Evolutionary conservation across 2,888 invertebrate genomes (phyloP).

Genomic region (Acronicta aceris): DNA sequence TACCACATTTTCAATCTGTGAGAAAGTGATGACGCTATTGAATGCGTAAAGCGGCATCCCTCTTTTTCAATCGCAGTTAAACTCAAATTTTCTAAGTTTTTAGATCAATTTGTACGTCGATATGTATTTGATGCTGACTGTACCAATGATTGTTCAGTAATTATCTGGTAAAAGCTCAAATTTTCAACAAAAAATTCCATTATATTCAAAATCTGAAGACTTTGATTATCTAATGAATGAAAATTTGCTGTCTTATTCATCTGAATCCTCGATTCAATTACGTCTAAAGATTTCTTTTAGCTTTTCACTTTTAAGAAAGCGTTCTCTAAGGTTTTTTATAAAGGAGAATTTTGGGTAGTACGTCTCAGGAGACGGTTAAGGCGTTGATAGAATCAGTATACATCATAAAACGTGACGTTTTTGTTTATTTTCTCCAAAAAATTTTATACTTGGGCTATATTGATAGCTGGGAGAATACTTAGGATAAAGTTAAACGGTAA

Average conservation of each 20-base stretch:
- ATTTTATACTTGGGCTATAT: slow-evolving; percentile 18
- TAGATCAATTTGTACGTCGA: too few relatives aligned
- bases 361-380: slow-evolving; percentile 12
- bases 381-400: slow-evolving; percentile 36
- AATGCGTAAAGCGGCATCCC: too few relatives aligned
- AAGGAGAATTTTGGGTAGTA: slow-evolving; percentile 14
- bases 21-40: too few relatives aligned
- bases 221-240: slow-evolving; percentile 42
- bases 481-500: slow-evolving; percentile 7
- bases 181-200: slow-evolving; percentile 22
- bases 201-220: slow-evolving; percentile 28
- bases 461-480: slow-evolving; percentile 27
- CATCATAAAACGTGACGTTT: slow-evolving; percentile 42
- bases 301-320: slow-evolving; percentile 30
- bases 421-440: slow-evolving; percentile 42
- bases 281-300: slow-evolving; percentile 29
- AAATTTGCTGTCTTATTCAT: slow-evolving; percentile 32
- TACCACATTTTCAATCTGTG: too few relatives aligned
- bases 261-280: slow-evolving; percentile 38
- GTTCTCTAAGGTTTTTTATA: slow-evolving; percentile 20
- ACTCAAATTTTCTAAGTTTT: too few relatives aligned
- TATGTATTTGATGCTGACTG: too few relatives aligned
- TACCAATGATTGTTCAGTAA: too few relatives aligned
- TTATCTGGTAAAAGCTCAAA: too few relatives aligned
- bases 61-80: too few relatives aligned